Percentiles rank a stretch among this genome's conserved stretches.
These are phyloP conservation scores for Parnassius glacialis DNA, from an alignment of 2,888 invertebrate species.

Conservation along the genomic window DNA sequence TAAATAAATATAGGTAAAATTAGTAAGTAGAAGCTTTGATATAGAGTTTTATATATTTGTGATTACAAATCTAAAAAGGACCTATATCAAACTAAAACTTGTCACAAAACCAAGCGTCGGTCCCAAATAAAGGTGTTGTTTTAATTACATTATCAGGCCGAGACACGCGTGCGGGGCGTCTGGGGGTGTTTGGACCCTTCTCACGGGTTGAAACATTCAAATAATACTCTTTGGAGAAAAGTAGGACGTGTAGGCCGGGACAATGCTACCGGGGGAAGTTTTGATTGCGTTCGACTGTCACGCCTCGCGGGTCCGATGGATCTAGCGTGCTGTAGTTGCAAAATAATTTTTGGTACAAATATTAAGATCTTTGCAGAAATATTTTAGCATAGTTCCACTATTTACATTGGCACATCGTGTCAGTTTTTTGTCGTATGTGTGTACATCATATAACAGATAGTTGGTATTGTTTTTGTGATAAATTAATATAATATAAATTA, in stretches of 20 bases:
- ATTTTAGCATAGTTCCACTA: no score
- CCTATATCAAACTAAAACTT: slow-evolving; percentile 52
- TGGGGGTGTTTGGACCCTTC: slow-evolving; percentile 64
- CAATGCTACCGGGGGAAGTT: slow-evolving; percentile 48
- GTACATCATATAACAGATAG: no score
- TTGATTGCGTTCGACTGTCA: slow-evolving; percentile 73
- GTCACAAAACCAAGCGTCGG: slow-evolving; percentile 62
- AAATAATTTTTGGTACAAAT: slow-evolving; percentile 10
- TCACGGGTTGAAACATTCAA: slow-evolving; percentile 79
- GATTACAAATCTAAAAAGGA: slow-evolving; percentile 30
- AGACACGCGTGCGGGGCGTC: slow-evolving; percentile 64
- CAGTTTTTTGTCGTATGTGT: no score
- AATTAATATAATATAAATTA: no score
- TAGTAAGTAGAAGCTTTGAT: neutral
- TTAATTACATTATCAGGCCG: slow-evolving; percentile 79
- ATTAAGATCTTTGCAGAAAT: neutral
- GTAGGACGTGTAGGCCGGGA: slow-evolving; percentile 47
- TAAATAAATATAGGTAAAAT: no score
- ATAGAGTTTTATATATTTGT: neutral
- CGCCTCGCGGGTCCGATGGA: slow-evolving; percentile 64
- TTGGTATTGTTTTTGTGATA: no score
- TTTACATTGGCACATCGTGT: no score
- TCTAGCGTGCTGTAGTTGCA: slow-evolving; percentile 24
- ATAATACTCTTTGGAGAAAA: slow-evolving; percentile 76
- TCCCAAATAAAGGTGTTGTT: slow-evolving; percentile 78